Percentiles rank a stretch among this genome's conserved stretches.
These are phyloP conservation scores for Megalonaias nervosa DNA, from an alignment of 1,140 invertebrate species.

Conservation along the genomic window DNA sequence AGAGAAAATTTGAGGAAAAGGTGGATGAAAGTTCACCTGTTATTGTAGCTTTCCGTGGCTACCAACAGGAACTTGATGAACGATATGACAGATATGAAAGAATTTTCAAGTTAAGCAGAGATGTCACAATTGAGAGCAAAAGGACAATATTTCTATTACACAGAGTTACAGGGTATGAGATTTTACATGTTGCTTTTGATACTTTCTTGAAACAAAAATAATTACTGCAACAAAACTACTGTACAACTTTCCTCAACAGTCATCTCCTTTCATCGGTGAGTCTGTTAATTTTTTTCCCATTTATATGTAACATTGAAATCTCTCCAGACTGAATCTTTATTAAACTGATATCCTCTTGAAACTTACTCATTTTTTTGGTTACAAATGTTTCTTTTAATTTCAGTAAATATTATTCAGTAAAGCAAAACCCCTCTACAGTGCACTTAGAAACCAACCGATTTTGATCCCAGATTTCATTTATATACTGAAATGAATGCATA, in stretches of 20 bases:
- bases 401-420: too few species aligned
- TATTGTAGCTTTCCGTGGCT: conserved; percentile 79
- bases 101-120: conserved; percentile 86
- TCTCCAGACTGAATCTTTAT: too few species aligned
- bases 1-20: conserved; percentile 1
- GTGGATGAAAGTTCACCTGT: conserved; percentile 52
- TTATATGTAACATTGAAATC: too few species aligned
- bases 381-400: too few species aligned
- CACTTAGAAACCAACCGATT: too few species aligned
- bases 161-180: conserved; percentile 74
- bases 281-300: background rate
- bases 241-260: background rate
- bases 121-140: conserved; percentile 95
- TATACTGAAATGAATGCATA: too few species aligned
- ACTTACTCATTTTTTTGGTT: too few species aligned
- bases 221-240: background rate
- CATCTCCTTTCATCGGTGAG: background rate
- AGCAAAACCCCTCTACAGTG: too few species aligned
- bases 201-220: background rate
- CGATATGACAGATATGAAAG: conserved; percentile 90
- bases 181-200: background rate
- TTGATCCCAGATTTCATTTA: too few species aligned
- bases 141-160: conserved; percentile 91
- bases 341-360: too few species aligned
- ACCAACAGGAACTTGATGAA: conserved; percentile 81